phyloP scores from a whole-genome alignment of 2,888 invertebrate species.

The Gasteruption jaculator region DNA sequence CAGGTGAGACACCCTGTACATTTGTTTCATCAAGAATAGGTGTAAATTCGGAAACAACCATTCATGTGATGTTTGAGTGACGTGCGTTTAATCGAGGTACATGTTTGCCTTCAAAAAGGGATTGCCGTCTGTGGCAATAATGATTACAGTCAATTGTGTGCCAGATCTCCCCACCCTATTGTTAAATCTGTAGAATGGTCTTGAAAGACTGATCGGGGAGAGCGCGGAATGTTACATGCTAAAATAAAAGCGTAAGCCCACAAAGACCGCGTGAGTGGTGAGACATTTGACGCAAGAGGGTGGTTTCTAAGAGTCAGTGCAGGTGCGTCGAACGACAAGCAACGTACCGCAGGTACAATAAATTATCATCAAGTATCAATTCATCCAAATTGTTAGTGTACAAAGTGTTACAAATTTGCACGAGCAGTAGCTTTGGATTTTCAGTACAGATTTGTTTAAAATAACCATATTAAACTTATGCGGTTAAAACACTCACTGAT shows the following conservation, averaged over 20 bases:
- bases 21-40: too few species aligned
- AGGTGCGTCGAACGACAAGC: slow-evolving; percentile 30
- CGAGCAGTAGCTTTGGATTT: neutral
- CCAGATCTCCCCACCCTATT: slow-evolving; percentile 27
- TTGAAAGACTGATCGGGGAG: slow-evolving; percentile 26
- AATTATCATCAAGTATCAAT: too few species aligned
- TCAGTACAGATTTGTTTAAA: too few species aligned
- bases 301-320: slow-evolving; percentile 33
- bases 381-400: neutral
- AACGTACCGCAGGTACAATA: slow-evolving; percentile 32
- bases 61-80: too few species aligned
- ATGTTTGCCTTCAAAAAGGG: too few species aligned
- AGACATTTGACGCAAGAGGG: slow-evolving; percentile 27
- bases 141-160: slow-evolving; percentile 22
- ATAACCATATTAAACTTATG: too few species aligned
- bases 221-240: slow-evolving; percentile 38
- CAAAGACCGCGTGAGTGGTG: slow-evolving; percentile 31
- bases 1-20: too few species aligned
- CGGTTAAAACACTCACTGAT: too few species aligned
- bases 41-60: too few species aligned
- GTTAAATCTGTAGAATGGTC: too few species aligned
- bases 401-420: neutral
- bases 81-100: too few species aligned
- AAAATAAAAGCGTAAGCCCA: slow-evolving; percentile 45
- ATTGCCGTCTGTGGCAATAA: slow-evolving; percentile 25